These are phyloP conservation scores for Oreonectes daqikongensis DNA, from an alignment of 2,797 vertebrate species.

Conservation along the genomic window DNA sequence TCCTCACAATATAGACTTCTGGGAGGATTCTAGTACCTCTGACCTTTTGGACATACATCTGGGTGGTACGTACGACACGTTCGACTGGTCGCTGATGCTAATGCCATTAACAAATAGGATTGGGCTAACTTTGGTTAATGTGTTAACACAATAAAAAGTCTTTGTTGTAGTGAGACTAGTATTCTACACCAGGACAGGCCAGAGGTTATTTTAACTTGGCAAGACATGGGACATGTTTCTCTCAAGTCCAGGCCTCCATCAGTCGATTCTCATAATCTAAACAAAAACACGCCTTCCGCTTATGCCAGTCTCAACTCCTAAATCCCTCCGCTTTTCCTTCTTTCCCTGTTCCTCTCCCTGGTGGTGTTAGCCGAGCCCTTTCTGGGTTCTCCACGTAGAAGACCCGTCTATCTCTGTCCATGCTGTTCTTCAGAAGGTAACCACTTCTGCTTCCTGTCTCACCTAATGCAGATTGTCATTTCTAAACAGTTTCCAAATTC, in stretches of 20 bases:
- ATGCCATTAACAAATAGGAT: constrained; percentile 22
- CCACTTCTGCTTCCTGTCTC: constrained; percentile 47
- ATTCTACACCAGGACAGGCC: neutral
- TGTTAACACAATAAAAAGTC: neutral
- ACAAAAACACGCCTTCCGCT: neutral
- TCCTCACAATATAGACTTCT: constrained; percentile 88
- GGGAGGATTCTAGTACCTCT: constrained; percentile 89
- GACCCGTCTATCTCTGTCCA: constrained; percentile 90
- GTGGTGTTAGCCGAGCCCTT: constrained; percentile 56
- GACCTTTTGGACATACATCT: constrained; percentile 91
- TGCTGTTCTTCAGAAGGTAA: constrained; percentile 91
- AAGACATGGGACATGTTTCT: neutral
- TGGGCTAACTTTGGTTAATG: neutral
- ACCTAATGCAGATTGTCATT: constrained; percentile 3
- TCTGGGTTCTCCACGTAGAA: constrained; percentile 87
- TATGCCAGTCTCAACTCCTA: constrained; percentile 61
- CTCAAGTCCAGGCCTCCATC: neutral
- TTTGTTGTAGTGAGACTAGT: neutral
- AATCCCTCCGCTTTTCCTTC: constrained; percentile 73
- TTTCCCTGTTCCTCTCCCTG: constrained; percentile 50
- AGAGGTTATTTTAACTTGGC: neutral
- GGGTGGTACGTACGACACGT: constrained; percentile 83
- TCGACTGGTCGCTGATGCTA: neutral
- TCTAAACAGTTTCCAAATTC: constrained; percentile 29
- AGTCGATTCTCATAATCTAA: neutral